Percentiles rank a stretch among this genome's conserved stretches.
These are phyloP conservation scores for Creontiades dilutus DNA, from an alignment of 2,888 invertebrate species.

Conservation along the genomic window DNA sequence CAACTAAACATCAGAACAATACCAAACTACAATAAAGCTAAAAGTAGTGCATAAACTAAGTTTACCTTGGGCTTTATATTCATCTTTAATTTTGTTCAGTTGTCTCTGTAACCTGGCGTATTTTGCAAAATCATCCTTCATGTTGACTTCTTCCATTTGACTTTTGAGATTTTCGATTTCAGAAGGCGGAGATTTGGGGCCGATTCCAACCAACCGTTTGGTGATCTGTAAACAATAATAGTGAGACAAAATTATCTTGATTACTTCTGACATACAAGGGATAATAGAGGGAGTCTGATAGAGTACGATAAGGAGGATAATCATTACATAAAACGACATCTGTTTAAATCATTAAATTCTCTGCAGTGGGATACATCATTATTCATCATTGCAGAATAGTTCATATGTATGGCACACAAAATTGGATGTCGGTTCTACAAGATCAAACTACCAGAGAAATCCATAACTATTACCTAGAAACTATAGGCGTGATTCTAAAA, in stretches of 20 bases:
- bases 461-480: too few species aligned
- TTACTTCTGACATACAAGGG: neutral
- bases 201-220: conserved; percentile 1
- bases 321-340: too few species aligned
- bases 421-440: too few species aligned
- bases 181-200: neutral
- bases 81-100: conserved; percentile 61
- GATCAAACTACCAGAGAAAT: too few species aligned
- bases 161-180: conserved; percentile 46
- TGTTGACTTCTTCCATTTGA: conserved; percentile 64
- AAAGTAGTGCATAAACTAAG: neutral
- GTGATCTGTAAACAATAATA: neutral
- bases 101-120: conserved; percentile 70
- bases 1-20: too few species aligned
- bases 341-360: too few species aligned
- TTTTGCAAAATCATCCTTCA: conserved; percentile 71
- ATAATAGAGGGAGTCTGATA: too few species aligned
- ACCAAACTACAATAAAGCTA: neutral
- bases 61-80: conserved; percentile 53
- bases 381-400: too few species aligned
- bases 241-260: neutral
- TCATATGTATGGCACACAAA: too few species aligned
- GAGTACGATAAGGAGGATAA: too few species aligned
- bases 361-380: too few species aligned
- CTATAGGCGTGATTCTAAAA: too few species aligned